These are phyloP conservation scores for Phenganax marumi DNA, from an alignment of 92 coral and sea anemone genomes.

Conservation along the genomic window DNA sequence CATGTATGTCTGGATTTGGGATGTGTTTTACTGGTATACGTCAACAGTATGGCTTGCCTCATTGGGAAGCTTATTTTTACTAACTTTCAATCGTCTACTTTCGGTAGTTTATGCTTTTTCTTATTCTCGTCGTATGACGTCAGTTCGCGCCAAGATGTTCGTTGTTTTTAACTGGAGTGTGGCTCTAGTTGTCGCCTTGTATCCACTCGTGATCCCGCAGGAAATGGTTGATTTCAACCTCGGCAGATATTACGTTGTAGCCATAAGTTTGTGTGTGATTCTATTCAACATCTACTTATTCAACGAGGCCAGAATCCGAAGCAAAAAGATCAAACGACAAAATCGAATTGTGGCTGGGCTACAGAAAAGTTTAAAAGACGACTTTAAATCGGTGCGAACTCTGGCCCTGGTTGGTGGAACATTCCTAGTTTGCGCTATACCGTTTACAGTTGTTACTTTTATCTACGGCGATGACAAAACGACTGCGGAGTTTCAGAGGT, in stretches of 20 bases:
- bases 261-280: not conserved
- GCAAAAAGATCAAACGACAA: not conserved
- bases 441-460: slow-evolving; percentile 12
- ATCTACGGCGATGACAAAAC: slow-evolving; percentile 25
- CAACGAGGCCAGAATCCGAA: slow-evolving; percentile 1
- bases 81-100: slow-evolving; percentile 26
- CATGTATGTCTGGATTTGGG: slow-evolving; percentile 27
- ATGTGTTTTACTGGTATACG: slow-evolving; percentile 15
- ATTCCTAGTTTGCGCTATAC: not conserved
- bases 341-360: slow-evolving; percentile 24
- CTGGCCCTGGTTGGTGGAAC: slow-evolving; percentile 26
- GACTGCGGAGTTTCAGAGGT: slow-evolving; percentile 4
- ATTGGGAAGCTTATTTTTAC: slow-evolving; percentile 25
- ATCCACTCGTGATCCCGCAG: not conserved
- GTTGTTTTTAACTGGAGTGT: slow-evolving; percentile 10
- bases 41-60: slow-evolving; percentile 18
- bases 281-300: not conserved
- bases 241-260: slow-evolving; percentile 15
- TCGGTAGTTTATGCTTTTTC: slow-evolving; percentile 8
- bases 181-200: not conserved
- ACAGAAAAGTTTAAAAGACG: slow-evolving; percentile 24
- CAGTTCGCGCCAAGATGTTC: not conserved
- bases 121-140: slow-evolving; percentile 25
- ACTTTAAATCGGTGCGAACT: slow-evolving; percentile 24
- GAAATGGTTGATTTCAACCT: not conserved